These are phyloP conservation scores for Dynastes maya DNA, from an alignment of 2,888 invertebrate species.

Conservation along the genomic window DNA sequence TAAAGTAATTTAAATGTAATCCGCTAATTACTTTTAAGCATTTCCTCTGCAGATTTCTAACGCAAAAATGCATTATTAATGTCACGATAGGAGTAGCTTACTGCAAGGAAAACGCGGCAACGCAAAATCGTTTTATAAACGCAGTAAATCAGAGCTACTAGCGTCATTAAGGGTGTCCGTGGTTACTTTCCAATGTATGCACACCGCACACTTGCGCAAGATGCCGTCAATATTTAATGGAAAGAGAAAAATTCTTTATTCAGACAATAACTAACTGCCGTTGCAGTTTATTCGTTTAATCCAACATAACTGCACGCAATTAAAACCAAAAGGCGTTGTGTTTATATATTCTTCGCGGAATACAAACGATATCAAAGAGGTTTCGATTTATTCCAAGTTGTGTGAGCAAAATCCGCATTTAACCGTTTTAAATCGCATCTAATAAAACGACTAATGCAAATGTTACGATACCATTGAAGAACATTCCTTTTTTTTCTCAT, in stretches of 20 bases:
- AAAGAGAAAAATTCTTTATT: conserved; percentile 18
- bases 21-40: too few species aligned
- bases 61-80: too few species aligned
- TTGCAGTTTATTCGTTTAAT: conserved; percentile 48
- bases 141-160: too few species aligned
- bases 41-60: too few species aligned
- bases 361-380: conserved; percentile 4
- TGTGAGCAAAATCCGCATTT: conserved; percentile 14
- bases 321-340: conserved; percentile 41
- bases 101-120: too few species aligned
- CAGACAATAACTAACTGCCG: conserved; percentile 30
- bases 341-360: conserved; percentile 10
- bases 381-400: conserved; percentile 17
- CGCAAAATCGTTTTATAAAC: too few species aligned
- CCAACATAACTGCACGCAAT: conserved; percentile 48
- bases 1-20: too few species aligned
- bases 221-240: conserved; percentile 38
- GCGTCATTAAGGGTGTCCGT: background rate
- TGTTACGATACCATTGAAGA: background rate
- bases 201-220: background rate
- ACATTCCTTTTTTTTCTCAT: background rate
- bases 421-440: background rate
- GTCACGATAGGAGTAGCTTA: too few species aligned
- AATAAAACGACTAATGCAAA: conserved; percentile 9
- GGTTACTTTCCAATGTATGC: background rate